Conservation (phyloP, 2,113 vertebrate genomes). For the Polyodon spathula region DNA sequence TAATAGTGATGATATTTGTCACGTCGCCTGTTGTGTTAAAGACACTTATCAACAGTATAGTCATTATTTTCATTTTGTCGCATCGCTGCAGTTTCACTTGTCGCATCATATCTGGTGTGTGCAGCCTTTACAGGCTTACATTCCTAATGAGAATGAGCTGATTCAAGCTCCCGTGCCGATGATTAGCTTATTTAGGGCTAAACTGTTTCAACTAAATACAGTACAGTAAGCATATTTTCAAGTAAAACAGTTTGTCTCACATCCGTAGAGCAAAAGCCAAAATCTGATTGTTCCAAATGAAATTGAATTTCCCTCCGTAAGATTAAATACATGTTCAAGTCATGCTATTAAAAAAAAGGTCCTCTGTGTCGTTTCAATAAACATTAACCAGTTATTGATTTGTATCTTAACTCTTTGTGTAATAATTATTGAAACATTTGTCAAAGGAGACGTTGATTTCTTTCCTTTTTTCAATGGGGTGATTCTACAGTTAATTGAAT, state of each 20-base stretch:
- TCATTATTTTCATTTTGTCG: too few relatives aligned
- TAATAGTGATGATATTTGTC: too few relatives aligned
- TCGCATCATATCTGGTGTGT: too few relatives aligned
- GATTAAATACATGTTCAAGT: constrained; percentile 42
- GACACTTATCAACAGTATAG: too few relatives aligned
- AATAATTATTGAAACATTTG: constrained; percentile 40
- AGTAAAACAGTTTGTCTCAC: constrained; percentile 39
- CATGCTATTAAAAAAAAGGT: constrained; percentile 44
- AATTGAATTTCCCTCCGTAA: constrained; percentile 44
- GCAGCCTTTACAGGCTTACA: too few relatives aligned
- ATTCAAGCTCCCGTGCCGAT: constrained; percentile 35
- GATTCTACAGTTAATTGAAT: too few relatives aligned
- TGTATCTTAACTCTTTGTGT: constrained; percentile 28
- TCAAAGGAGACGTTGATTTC: too few relatives aligned
- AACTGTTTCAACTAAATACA: constrained; percentile 45
- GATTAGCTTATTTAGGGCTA: constrained; percentile 43
- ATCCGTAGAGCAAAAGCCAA: constrained; percentile 40
- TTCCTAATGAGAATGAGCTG: constrained; percentile 49
- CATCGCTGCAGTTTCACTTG: too few relatives aligned
- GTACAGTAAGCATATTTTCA: constrained; percentile 44
- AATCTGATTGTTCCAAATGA: constrained; percentile 40
- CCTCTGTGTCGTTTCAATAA: constrained; percentile 48
- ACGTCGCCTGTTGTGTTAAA: background rate
- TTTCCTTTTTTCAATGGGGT: too few relatives aligned
- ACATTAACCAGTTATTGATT: constrained; percentile 47